Base-by-base conservation (phyloP, 2,113 vertebrate genomes). In the Rhinogobius similis region DNA sequence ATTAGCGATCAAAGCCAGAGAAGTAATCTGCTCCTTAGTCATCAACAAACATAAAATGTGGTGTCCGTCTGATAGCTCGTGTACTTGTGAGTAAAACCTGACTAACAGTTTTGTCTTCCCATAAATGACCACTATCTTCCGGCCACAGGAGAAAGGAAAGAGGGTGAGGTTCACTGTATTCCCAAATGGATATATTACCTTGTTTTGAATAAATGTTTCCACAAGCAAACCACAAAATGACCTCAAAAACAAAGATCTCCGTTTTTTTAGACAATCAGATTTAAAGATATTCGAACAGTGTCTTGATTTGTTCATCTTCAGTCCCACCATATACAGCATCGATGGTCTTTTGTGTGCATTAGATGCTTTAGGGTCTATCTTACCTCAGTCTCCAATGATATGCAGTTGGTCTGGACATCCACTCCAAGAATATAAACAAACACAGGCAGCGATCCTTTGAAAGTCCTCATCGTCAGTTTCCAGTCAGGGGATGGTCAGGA, bases 51-150 rank as follows among this genome's bases (percentile, higher is more conserved):
- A 83, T 77, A 82, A 76, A 61, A 77, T 67, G 76, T 82, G 79
- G 75, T 69, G 46, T 76, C 58, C 68, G 1, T 11, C 46, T 77
- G 72, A 73, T 24, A 50, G 39, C 67, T 72, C 43, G 18, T 76
- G 32, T 23, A 16, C 73, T 75, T 50, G 69, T 90, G 88, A 88
- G 80, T 82, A 81, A 89, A 72, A 62, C 73, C 79, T 90, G 86
- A 89, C 75, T 86, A 90, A 91, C 83, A 83, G 84, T 77, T 86
- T 82, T 84, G 75, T 81, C 72, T 79, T 65, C 70, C 85, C 81
- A 69, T 76, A 83, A 83, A 85, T 77, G 72, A 86, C 86, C 70
- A 68, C 81, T 48, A 61, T 85, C 70, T 87, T 88, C 84, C 84
- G 77, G 87, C 83, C 80, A 26, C 73, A 83, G 80, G 56, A 81